Conservation (phyloP, 92 coral and sea anemone genomes). For the Montipora capitata region DNA sequence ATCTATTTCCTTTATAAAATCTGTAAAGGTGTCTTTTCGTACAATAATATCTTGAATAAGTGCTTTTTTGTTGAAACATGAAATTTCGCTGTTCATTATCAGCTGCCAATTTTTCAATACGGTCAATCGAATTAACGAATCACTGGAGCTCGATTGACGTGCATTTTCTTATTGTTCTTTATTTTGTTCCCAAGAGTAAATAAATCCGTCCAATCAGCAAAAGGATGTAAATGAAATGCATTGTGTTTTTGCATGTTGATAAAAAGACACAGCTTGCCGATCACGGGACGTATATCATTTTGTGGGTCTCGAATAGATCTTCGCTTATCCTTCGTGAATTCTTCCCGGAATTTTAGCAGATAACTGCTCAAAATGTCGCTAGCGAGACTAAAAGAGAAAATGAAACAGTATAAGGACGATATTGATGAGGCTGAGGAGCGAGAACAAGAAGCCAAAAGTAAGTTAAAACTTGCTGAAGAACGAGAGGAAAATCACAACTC, state of each 20-base stretch:
- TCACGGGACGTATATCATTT: background rate
- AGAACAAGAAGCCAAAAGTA: conserved; percentile 64
- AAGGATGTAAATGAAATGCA: conserved; percentile 20
- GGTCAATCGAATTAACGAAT: no score
- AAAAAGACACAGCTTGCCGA: conserved; percentile 42
- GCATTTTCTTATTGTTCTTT: conserved; percentile 14
- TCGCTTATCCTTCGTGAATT: background rate
- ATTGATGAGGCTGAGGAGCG: conserved; percentile 90
- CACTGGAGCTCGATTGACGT: background rate
- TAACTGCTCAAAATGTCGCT: conserved; percentile 62
- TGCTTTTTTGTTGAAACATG: no score
- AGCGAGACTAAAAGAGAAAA: conserved; percentile 68
- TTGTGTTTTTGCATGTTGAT: conserved; percentile 42
- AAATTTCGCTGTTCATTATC: no score
- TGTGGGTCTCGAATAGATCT: background rate
- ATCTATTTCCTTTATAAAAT: no score
- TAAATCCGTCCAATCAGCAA: conserved; percentile 53
- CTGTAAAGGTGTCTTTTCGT: no score
- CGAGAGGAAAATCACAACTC: conserved; percentile 44
- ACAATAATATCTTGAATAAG: no score
- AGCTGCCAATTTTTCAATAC: no score
- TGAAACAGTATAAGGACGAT: conserved; percentile 75
- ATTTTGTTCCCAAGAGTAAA: conserved; percentile 67
- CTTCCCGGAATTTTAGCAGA: conserved; percentile 39
- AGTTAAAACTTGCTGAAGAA: conserved; percentile 73